A percentile compares a stretch with the other conserved stretches of the same genome.
phyloP scores from a whole-genome alignment of 2,797 vertebrate species.

The Hyperoplus lanceolatus region DNA sequence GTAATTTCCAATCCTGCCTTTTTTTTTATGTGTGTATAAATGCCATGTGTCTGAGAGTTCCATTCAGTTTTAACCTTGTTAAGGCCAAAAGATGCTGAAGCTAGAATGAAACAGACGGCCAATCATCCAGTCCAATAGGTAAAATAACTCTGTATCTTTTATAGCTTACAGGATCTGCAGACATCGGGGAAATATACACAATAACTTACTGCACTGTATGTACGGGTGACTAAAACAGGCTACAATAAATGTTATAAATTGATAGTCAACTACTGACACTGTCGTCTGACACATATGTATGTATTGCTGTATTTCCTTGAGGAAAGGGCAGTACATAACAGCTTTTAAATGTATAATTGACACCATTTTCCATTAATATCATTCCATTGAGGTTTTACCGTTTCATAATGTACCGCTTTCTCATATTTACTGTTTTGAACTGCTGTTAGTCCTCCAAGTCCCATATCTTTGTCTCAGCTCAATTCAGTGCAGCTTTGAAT shows the following conservation, averaged over 20 bases:
- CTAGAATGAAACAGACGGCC: not conserved
- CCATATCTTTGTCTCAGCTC: not conserved
- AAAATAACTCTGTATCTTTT: not conserved
- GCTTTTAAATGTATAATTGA: not conserved
- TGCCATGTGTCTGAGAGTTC: slow-evolving; percentile 47
- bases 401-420: not conserved
- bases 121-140: not conserved
- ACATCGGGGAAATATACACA: slow-evolving; percentile 18
- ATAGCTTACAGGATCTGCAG: slow-evolving; percentile 5
- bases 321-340: not conserved
- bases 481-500: no score
- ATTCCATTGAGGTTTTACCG: not conserved
- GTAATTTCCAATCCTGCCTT: slow-evolving; percentile 48
- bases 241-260: not conserved
- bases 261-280: not conserved
- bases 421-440: not conserved
- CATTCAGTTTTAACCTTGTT: slow-evolving; percentile 11
- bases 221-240: not conserved
- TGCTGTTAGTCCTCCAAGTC: not conserved
- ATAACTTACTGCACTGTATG: not conserved
- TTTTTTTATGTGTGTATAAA: slow-evolving; percentile 34
- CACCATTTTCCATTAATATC: not conserved
- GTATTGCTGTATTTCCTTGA: not conserved
- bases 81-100: not conserved
- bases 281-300: not conserved